Evolutionary conservation across 2,113 vertebrate genomes (phyloP), one percentile per base, ranked within the genome.

Genomic region (Sphaerodactylus townsendi): DNA sequence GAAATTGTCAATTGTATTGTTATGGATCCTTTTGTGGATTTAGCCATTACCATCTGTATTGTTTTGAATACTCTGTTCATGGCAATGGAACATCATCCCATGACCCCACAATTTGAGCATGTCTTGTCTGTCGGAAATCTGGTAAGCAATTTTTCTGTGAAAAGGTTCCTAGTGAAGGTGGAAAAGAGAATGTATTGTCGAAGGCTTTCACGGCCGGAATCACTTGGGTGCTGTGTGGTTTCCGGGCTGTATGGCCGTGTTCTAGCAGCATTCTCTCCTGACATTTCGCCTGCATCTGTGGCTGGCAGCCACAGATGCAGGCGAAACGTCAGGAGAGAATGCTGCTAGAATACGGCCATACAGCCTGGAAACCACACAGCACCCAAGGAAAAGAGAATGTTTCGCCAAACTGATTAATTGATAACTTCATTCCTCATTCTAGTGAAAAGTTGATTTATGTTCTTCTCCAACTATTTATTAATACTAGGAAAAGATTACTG

Each of bases 1-100:
- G 98, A 99, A 93, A 97, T 99, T 0, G 95, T 98, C 73, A 98
- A 99, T 92, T 83, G 98, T 74, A 98, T 99, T 39, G 99, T 99
- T 77, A 99, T 99, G 98, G 99, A 99, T 93, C 99, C 99, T 1
- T 99, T 99, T 68, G 99, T 99, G 62, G 99, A 99, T 91, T 90
- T 99, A 90, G 97, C 98, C 93, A 99, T 99, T 93, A 99, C 99
- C 90, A 99, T 99, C 94, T 99, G 99, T 82, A 99, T 99, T 19
- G 98, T 99, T 85, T 97, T 99, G 83, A 99, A 99, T 93, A 99
- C 99, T 0, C 86, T 99, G 44, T 99, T 99, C 92, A 99, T 99
- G 99, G 99, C 99, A 2, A 99, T 99, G 98, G 99, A 99, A 90
- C 98, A 99, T 88, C 98, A 99, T 83, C 99, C 99, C 2, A 99